phyloP scores from a whole-genome alignment of 2,113 vertebrate species.

The Grus americana region DNA sequence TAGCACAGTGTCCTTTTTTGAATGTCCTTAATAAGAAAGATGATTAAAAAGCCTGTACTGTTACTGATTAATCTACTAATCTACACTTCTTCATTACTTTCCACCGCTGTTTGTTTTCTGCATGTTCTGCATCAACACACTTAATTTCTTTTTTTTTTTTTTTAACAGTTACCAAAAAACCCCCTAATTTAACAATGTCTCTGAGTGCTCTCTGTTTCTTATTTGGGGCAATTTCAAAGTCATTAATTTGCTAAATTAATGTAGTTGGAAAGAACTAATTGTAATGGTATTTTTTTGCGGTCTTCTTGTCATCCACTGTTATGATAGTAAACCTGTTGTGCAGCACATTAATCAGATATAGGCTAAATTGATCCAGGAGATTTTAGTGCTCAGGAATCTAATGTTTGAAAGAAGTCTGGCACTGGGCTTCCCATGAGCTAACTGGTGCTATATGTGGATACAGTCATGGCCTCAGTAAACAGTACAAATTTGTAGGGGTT shows the following conservation, averaged over 20 bases:
- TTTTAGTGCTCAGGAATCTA: conserved; percentile 27
- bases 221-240: conserved; percentile 53
- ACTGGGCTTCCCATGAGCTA: background rate
- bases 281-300: background rate
- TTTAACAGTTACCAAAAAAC: background rate
- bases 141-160: background rate
- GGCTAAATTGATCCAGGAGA: background rate
- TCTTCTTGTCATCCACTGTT: conserved; percentile 37
- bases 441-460: background rate
- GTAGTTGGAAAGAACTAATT: conserved; percentile 54
- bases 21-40: background rate
- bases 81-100: conserved; percentile 48
- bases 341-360: conserved; percentile 35
- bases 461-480: background rate
- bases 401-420: background rate
- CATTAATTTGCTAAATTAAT: conserved; percentile 61
- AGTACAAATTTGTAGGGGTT: background rate
- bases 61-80: conserved; percentile 44
- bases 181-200: conserved; percentile 36
- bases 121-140: conserved; percentile 32
- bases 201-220: conserved; percentile 31
- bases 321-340: conserved; percentile 20
- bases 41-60: background rate
- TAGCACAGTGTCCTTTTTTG: background rate
- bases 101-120: background rate